Percentiles rank a stretch among this genome's conserved stretches.
Conservation (phyloP, 2,797 vertebrate genomes). For the Gobio occitaniae region DNA sequence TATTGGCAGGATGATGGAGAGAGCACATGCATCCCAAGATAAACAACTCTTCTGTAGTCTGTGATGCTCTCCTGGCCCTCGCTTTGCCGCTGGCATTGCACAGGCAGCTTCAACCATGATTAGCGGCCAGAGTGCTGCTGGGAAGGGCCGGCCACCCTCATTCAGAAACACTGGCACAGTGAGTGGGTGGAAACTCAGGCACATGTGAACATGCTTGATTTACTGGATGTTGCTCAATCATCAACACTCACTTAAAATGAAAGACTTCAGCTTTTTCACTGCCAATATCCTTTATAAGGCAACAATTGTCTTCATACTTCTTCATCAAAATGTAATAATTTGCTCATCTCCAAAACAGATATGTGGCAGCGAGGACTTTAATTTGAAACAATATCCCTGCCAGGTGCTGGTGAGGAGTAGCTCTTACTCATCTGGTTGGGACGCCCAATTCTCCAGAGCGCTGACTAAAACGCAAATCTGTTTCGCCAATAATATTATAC, state of each 20-base stretch:
- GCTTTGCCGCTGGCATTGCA: conserved; percentile 66
- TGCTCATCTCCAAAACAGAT: not conserved
- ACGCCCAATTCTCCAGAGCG: not conserved
- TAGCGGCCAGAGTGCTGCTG: conserved; percentile 61
- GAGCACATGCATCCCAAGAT: conserved; percentile 75
- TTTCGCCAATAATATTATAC: no score
- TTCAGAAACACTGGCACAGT: conserved; percentile 63
- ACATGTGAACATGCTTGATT: not conserved
- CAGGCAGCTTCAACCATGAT: conserved; percentile 69
- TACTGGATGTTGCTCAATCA: not conserved
- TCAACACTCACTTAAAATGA: not conserved
- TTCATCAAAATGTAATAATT: not conserved
- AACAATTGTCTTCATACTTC: not conserved
- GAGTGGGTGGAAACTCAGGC: conserved; percentile 50
- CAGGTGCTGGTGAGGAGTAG: not conserved
- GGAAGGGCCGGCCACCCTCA: conserved; percentile 59
- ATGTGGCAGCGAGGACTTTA: not conserved
- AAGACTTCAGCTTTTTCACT: not conserved
- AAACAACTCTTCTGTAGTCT: conserved; percentile 73
- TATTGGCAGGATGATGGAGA: conserved; percentile 74
- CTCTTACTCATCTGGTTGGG: not conserved
- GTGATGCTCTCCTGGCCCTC: conserved; percentile 63
- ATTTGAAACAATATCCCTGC: not conserved
- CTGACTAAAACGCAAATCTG: no score
- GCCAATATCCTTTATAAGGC: not conserved